phyloP scores from a whole-genome alignment of 1,140 invertebrate species.

The Formica selysi region DNA sequence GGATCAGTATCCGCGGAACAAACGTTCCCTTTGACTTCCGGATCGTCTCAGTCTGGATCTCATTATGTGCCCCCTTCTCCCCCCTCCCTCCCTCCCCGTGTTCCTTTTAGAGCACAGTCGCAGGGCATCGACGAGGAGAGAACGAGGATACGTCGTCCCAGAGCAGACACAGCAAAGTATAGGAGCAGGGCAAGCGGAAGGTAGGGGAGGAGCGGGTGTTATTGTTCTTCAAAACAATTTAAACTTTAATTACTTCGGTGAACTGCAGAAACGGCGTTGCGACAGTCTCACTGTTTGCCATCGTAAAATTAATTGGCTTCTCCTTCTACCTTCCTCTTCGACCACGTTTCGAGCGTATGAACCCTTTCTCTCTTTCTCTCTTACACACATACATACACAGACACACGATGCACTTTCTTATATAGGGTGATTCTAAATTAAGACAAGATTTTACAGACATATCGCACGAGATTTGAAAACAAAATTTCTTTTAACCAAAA shows the following conservation, averaged over 20 bases:
- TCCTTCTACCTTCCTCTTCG: slow-evolving; percentile 65
- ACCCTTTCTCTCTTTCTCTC: slow-evolving; percentile 51
- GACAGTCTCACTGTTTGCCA: slow-evolving; percentile 81
- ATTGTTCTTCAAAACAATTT: slow-evolving; percentile 83
- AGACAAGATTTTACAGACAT: too few species aligned
- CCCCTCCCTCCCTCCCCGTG: neutral
- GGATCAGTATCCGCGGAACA: slow-evolving; percentile 25
- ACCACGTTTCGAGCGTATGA: slow-evolving; percentile 65
- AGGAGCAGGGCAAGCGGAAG: neutral
- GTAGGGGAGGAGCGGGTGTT: slow-evolving; percentile 66
- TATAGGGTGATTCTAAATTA: slow-evolving; percentile 27
- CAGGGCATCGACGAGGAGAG: slow-evolving; percentile 56
- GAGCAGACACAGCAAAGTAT: slow-evolving; percentile 27
- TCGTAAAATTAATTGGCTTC: slow-evolving; percentile 82
- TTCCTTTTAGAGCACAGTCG: slow-evolving; percentile 7
- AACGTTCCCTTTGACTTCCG: slow-evolving; percentile 58
- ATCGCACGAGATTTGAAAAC: neutral
- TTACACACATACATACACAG: neutral
- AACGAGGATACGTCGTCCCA: slow-evolving; percentile 33
- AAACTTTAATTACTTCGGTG: slow-evolving; percentile 82
- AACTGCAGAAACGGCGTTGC: slow-evolving; percentile 81
- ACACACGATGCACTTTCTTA: slow-evolving; percentile 7
- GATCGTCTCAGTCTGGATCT: slow-evolving; percentile 60
- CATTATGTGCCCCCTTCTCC: slow-evolving; percentile 10
- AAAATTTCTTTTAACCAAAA: neutral